Percentiles rank a stretch among this genome's conserved stretches.
These are phyloP conservation scores for Ephialtes manifestator DNA, from an alignment of 2,888 invertebrate genomes.

Conservation along the genomic window DNA sequence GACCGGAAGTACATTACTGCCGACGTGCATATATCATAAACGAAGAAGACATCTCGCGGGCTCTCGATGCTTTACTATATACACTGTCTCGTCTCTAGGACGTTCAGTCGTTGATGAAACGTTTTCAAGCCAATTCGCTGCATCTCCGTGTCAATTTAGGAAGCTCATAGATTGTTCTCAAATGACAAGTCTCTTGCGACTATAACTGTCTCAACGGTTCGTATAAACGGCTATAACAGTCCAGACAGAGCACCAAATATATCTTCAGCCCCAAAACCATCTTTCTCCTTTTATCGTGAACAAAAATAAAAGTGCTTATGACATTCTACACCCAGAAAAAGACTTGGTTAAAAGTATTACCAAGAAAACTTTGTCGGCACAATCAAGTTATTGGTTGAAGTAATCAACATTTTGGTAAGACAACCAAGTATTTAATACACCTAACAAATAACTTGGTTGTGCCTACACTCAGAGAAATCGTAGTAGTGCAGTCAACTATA, in stretches of 20 bases:
- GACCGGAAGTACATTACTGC: slow-evolving; percentile 69
- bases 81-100: slow-evolving; percentile 19
- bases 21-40: slow-evolving; percentile 48
- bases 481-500: too few relatives aligned
- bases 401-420: too few relatives aligned
- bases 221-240: neutral
- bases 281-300: neutral
- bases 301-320: neutral
- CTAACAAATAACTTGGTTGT: too few relatives aligned
- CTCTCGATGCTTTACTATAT: slow-evolving; percentile 8
- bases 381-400: too few relatives aligned
- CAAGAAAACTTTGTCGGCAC: too few relatives aligned
- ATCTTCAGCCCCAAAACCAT: neutral
- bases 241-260: neutral
- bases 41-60: slow-evolving; percentile 63
- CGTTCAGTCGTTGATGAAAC: slow-evolving; percentile 58
- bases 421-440: too few relatives aligned
- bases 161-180: slow-evolving; percentile 38
- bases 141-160: slow-evolving; percentile 47
- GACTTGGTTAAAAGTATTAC: too few relatives aligned
- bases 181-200: slow-evolving; percentile 24
- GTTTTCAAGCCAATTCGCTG: slow-evolving; percentile 48
- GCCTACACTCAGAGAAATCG: too few relatives aligned
- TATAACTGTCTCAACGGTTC: neutral
- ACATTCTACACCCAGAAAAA: too few relatives aligned